phyloP scores from a whole-genome alignment of 2,797 vertebrate genomes.

The Tapera naevia region DNA sequence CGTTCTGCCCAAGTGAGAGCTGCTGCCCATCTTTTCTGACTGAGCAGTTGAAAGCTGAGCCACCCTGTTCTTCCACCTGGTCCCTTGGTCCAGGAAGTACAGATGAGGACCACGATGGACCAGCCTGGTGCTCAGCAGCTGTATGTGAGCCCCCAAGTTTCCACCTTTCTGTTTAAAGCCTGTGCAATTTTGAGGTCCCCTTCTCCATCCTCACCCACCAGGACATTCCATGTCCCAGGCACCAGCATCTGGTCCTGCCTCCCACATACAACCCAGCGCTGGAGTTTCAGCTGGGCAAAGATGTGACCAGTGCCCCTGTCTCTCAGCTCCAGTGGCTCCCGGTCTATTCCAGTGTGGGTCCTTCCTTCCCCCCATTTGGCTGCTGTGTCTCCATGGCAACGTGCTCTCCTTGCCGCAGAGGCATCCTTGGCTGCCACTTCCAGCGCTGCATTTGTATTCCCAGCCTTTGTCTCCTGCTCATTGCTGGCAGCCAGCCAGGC shows the following conservation, averaged over 20 bases:
- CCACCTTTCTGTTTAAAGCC: neutral
- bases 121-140: fast-evolving
- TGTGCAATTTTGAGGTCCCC: fast-evolving
- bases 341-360: constrained; percentile 24
- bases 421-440: constrained; percentile 64
- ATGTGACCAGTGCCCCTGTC: neutral
- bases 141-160: fast-evolving
- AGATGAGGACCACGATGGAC: fast-evolving
- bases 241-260: fast-evolving
- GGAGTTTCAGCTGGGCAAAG: fast-evolving
- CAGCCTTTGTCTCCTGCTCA: constrained; percentile 45
- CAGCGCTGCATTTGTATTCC: constrained; percentile 45
- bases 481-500: constrained; percentile 36
- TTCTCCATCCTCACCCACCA: neutral
- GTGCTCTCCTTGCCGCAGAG: constrained; percentile 56
- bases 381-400: constrained; percentile 70
- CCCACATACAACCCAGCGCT: fast-evolving
- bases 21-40: neutral
- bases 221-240: neutral
- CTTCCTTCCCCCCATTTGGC: constrained; percentile 39
- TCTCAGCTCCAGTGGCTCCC: neutral
- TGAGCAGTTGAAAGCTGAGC: fast-evolving
- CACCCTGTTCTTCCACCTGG: neutral
- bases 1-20: neutral
- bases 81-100: neutral